Evolutionary conservation across 2,113 vertebrate species (phyloP).

Genomic region (Fregata magnificens): DNA sequence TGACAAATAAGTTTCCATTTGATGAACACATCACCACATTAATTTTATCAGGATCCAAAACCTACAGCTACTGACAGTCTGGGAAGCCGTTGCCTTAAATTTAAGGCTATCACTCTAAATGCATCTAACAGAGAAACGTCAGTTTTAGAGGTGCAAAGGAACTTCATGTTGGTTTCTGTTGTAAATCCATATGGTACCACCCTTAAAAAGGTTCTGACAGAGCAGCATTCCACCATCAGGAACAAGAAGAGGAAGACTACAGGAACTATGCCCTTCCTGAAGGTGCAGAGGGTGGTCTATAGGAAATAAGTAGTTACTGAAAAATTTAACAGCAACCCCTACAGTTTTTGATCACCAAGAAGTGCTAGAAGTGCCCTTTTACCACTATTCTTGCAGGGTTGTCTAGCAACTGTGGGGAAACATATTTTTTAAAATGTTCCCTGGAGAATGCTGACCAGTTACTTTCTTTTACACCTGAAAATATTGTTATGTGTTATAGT

Average conservation of each 20-base stretch:
- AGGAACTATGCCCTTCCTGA: neutral
- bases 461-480: neutral
- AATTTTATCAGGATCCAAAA: neutral
- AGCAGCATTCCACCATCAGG: neutral
- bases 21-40: neutral
- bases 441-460: neutral
- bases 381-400: neutral
- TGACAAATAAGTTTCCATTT: neutral
- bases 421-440: neutral
- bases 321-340: neutral
- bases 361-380: neutral
- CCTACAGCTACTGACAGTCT: neutral
- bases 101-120: neutral
- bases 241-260: neutral
- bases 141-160: neutral
- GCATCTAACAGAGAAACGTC: neutral
- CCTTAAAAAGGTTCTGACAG: neutral
- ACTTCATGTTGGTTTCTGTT: neutral
- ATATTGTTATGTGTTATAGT: neutral
- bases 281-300: neutral
- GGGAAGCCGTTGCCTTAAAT: neutral
- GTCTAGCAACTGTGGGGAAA: neutral
- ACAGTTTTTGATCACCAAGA: neutral
- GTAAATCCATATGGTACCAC: neutral
- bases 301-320: neutral